A percentile compares a stretch with the other conserved stretches of the same genome.
Evolutionary conservation across 2,797 vertebrate species (phyloP).

Genomic region (Mareca strepera): DNA sequence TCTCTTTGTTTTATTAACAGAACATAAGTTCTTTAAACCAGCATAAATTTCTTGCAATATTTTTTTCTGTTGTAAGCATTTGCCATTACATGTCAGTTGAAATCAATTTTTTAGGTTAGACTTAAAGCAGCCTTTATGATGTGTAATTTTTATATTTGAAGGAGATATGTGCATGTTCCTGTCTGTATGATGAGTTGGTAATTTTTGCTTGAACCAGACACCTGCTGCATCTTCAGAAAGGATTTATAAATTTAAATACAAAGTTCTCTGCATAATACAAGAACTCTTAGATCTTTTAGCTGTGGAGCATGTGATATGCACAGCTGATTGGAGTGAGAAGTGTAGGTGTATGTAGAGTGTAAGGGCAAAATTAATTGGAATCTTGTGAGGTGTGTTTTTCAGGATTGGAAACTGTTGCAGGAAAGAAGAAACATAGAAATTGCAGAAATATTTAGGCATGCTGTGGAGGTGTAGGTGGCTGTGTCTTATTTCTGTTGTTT

Average conservation of each 20-base stretch:
- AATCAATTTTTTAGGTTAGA: neutral
- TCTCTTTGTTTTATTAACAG: neutral
- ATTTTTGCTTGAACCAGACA: conserved; percentile 15
- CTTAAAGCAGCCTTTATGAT: neutral
- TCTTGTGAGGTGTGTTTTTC: neutral
- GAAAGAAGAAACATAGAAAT: neutral
- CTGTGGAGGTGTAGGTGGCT: neutral
- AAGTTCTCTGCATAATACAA: neutral
- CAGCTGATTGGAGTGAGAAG: neutral
- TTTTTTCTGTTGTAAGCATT: neutral
- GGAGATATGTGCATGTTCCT: neutral
- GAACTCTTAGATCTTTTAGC: neutral
- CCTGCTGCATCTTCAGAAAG: neutral
- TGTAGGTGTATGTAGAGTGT: neutral
- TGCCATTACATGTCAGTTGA: neutral
- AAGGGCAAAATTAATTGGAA: neutral
- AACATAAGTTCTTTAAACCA: neutral
- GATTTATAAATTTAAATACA: neutral
- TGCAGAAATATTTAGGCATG: neutral
- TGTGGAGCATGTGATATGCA: conserved; percentile 1
- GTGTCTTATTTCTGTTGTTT: neutral
- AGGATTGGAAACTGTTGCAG: neutral
- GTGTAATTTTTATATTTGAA: neutral
- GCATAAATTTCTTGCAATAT: neutral
- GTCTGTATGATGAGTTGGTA: neutral